Conservation (phyloP, 2,797 vertebrate genomes). For the Anomalospiza imberbis region DNA sequence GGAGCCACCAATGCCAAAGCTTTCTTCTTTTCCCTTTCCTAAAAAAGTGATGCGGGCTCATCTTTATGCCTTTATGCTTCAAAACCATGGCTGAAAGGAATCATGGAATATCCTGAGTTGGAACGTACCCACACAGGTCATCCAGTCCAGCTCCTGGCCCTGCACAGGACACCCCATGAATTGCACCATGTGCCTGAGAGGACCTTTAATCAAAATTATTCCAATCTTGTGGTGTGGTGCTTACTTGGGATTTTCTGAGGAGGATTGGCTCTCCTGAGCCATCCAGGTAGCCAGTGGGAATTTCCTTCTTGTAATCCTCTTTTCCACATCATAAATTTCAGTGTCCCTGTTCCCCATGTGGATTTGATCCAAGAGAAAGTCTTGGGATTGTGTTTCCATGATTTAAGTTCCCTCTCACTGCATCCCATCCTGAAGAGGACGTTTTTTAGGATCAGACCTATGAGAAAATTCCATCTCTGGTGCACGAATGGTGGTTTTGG, state of each 20-base stretch:
- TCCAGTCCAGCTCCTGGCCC: not conserved
- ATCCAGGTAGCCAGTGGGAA: not conserved
- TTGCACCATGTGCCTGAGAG: not conserved
- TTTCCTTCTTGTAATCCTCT: not conserved
- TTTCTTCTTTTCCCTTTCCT: not conserved
- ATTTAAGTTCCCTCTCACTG: not conserved
- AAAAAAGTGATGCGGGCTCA: rapidly evolving
- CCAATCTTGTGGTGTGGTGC: rapidly evolving
- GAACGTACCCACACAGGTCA: not conserved
- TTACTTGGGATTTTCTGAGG: not conserved
- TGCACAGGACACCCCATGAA: not conserved
- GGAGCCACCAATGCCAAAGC: not conserved
- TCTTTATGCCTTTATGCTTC: not conserved
- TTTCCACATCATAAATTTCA: not conserved
- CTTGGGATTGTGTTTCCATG: not conserved
- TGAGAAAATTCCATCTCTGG: not conserved
- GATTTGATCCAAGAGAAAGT: not conserved
- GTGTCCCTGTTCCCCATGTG: not conserved
- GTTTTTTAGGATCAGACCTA: not conserved
- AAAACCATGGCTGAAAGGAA: not conserved
- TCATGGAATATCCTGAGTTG: not conserved
- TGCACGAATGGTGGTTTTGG: not conserved
- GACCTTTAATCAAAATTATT: not conserved
- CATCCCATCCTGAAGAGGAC: not conserved
- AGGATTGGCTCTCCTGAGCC: not conserved